Conservation (phyloP, 2,113 vertebrate genomes). For the Myotis davidii region DNA sequence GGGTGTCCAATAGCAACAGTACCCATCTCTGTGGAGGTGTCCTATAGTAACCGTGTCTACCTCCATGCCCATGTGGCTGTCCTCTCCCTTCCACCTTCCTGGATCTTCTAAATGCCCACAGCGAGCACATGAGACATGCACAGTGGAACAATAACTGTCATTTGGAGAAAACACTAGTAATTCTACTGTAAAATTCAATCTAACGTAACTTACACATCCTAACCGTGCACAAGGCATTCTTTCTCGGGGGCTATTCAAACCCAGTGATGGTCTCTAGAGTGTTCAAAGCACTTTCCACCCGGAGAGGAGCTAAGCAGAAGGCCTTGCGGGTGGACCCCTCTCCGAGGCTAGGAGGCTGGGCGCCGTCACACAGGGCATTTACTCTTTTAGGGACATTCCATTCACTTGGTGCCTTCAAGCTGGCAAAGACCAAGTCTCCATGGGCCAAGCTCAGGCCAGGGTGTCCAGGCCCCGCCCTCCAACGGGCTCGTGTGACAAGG, state of each 20-base stretch:
- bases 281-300: background rate
- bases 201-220: fast-evolving
- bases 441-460: background rate
- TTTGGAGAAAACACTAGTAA: background rate
- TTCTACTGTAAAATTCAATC: too few relatives aligned
- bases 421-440: background rate
- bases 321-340: background rate
- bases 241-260: too few relatives aligned
- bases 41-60: fast-evolving
- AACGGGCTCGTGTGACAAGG: background rate
- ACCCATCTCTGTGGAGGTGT: background rate
- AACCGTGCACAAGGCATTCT: background rate
- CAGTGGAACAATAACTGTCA: background rate
- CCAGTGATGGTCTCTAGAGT: background rate
- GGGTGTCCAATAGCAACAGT: background rate
- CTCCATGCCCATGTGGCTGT: fast-evolving
- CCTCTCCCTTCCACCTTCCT: background rate
- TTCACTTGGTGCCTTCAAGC: background rate
- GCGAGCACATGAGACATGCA: fast-evolving
- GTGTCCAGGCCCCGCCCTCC: background rate
- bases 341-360: background rate
- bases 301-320: background rate
- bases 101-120: background rate
- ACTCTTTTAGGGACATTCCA: background rate
- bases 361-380: background rate